A percentile compares a stretch with the other conserved stretches of the same genome.
Conservation (phyloP, 2,797 vertebrate species). For the Enteromius treurensis region DNA sequence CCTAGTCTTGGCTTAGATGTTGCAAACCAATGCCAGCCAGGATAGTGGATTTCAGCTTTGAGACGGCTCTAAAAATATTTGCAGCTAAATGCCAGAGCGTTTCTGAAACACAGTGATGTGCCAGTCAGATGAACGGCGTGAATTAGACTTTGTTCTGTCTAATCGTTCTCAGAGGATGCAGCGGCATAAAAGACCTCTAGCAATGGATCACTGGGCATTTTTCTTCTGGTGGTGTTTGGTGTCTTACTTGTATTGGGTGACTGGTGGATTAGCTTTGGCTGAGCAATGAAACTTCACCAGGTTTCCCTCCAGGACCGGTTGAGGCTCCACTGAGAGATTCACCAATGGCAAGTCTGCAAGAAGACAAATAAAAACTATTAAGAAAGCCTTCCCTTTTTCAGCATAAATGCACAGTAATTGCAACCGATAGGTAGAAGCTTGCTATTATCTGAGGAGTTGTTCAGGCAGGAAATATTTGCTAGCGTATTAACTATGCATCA, state of each 20-base stretch:
- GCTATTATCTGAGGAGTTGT: not conserved
- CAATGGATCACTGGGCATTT: not conserved
- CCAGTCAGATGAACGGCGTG: conserved; percentile 12
- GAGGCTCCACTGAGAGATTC: conserved; percentile 95
- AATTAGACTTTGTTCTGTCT: not conserved
- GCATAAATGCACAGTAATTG: not conserved
- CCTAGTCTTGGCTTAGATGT: not conserved
- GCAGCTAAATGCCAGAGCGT: not conserved
- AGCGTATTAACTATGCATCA: not conserved
- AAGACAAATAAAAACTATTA: conserved; percentile 49
- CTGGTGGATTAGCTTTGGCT: conserved; percentile 95
- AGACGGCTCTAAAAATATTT: conserved; percentile 27
- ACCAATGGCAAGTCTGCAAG: conserved; percentile 92
- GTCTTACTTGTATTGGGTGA: conserved; percentile 94
- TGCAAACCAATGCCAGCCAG: not conserved
- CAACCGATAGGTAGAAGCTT: not conserved
- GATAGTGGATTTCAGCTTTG: conserved; percentile 21
- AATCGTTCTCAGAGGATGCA: not conserved
- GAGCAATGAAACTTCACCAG: conserved; percentile 95
- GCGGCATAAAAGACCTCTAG: not conserved
- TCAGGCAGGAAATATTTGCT: not conserved
- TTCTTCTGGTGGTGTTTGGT: not conserved
- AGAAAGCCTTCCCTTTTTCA: conserved; percentile 9
- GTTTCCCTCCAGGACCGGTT: conserved; percentile 93
- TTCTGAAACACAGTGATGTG: conserved; percentile 19